Conservation (phyloP, 2,113 vertebrate species). For the Orycteropus afer region DNA sequence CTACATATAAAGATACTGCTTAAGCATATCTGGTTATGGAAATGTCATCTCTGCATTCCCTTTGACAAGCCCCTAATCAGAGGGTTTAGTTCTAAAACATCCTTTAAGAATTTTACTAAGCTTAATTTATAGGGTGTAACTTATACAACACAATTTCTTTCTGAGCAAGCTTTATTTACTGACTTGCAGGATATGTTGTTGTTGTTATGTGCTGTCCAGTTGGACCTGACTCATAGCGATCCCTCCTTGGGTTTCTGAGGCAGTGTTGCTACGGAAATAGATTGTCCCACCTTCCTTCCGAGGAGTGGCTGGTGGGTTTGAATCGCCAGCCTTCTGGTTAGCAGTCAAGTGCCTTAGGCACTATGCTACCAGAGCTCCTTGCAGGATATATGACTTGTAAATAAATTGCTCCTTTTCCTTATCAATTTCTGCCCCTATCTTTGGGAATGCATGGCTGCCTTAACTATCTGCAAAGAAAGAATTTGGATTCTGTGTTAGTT, state of each 20-base stretch:
- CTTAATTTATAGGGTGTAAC: constrained; percentile 57
- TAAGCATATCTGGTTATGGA: neutral
- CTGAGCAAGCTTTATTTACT: constrained; percentile 54
- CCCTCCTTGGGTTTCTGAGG: too few relatives aligned
- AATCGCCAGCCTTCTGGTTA: too few relatives aligned
- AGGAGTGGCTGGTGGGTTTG: too few relatives aligned
- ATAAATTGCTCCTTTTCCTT: constrained; percentile 72
- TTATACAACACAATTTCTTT: constrained; percentile 28
- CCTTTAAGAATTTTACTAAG: constrained; percentile 48
- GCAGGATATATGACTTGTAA: constrained; percentile 66
- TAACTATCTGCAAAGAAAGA: constrained; percentile 80
- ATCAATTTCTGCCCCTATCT: constrained; percentile 75
- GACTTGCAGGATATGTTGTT: constrained; percentile 62
- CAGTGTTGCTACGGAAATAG: too few relatives aligned
- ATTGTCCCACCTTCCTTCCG: too few relatives aligned
- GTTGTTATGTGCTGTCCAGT: too few relatives aligned
- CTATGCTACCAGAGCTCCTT: too few relatives aligned
- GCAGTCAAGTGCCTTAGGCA: too few relatives aligned
- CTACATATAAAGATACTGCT: neutral
- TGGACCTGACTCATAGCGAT: too few relatives aligned
- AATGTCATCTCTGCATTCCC: neutral
- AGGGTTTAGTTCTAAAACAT: constrained; percentile 39
- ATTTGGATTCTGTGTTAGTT: constrained; percentile 68
- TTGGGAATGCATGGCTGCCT: constrained; percentile 75
- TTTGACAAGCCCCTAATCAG: constrained; percentile 44